A percentile compares a stretch with the other conserved stretches of the same genome.
These are phyloP conservation scores for Xenus cinereus DNA, from an alignment of 2,113 vertebrate genomes.

Conservation along the genomic window DNA sequence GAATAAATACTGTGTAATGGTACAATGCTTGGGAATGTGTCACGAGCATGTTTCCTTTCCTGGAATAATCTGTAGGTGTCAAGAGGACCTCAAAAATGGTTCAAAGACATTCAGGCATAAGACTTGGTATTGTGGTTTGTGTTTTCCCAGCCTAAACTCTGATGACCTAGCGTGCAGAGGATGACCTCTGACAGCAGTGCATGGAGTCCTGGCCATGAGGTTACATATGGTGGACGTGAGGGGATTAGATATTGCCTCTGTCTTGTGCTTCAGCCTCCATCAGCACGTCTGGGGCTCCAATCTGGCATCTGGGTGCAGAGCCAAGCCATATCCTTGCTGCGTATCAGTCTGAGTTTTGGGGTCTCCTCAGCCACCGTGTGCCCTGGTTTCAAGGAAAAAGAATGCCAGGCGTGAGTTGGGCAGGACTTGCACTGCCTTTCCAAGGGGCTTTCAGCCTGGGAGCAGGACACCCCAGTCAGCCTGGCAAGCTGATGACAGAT, in stretches of 20 bases:
- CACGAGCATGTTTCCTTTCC: not conserved
- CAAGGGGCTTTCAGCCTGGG: not conserved
- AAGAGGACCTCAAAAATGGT: conserved; percentile 26
- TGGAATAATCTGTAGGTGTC: conserved; percentile 42
- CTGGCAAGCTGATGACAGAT: not conserved
- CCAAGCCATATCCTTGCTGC: not conserved
- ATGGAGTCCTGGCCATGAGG: not conserved
- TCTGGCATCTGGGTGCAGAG: not conserved
- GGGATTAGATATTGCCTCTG: not conserved
- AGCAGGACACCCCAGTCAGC: not conserved
- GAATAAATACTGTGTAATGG: not conserved
- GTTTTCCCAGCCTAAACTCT: not conserved
- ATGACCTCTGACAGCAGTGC: not conserved
- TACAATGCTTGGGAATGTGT: not conserved
- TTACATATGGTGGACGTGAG: fast-evolving
- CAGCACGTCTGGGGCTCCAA: fast-evolving
- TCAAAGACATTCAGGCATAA: not conserved
- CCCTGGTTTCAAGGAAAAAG: not conserved
- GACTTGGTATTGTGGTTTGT: not conserved
- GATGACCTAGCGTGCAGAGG: not conserved
- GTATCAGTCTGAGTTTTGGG: not conserved
- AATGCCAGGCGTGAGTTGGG: not conserved
- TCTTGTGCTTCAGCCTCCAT: not conserved
- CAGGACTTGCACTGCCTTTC: not conserved
- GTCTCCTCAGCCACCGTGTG: not conserved